These are phyloP conservation scores for Ophion slaviceki DNA, from an alignment of 2,888 invertebrate species.

Conservation along the genomic window DNA sequence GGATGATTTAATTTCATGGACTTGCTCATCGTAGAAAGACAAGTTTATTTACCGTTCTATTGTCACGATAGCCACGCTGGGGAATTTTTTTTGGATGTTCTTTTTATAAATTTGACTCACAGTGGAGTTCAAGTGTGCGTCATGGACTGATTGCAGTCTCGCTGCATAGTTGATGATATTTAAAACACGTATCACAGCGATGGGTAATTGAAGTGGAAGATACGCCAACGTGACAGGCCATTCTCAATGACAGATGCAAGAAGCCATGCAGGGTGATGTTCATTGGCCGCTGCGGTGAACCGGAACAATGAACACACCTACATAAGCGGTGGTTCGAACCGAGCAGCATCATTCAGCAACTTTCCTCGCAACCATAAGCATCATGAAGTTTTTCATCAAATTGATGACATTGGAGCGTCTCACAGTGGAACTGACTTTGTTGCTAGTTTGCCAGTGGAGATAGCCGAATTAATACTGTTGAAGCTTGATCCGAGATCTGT, in stretches of 20 bases:
- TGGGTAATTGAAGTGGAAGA: no score
- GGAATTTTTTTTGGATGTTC: no score
- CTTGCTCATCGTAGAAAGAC: no score
- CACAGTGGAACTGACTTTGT: slow-evolving; percentile 27
- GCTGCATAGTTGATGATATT: no score
- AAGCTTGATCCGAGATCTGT: slow-evolving; percentile 42
- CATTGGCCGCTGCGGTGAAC: slow-evolving; percentile 29
- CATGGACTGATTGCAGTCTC: no score
- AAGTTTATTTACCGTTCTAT: no score
- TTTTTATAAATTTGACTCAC: no score
- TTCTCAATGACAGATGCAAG: slow-evolving; percentile 9
- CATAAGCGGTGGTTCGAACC: not conserved
- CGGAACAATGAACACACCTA: slow-evolving; percentile 9
- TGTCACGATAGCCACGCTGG: no score
- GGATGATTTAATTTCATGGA: no score
- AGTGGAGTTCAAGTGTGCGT: no score
- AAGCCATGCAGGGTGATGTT: slow-evolving; percentile 17
- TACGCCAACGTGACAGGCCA: not conserved
- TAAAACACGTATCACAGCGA: no score
- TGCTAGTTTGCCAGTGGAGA: slow-evolving; percentile 42
- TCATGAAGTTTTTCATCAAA: slow-evolving; percentile 46
- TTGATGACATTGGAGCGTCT: slow-evolving; percentile 40
- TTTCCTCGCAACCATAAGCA: slow-evolving; percentile 24
- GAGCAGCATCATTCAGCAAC: slow-evolving; percentile 36
- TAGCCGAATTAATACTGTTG: slow-evolving; percentile 39